Conservation (phyloP, 2,888 invertebrate species). For the Parasteatoda lunata region DNA sequence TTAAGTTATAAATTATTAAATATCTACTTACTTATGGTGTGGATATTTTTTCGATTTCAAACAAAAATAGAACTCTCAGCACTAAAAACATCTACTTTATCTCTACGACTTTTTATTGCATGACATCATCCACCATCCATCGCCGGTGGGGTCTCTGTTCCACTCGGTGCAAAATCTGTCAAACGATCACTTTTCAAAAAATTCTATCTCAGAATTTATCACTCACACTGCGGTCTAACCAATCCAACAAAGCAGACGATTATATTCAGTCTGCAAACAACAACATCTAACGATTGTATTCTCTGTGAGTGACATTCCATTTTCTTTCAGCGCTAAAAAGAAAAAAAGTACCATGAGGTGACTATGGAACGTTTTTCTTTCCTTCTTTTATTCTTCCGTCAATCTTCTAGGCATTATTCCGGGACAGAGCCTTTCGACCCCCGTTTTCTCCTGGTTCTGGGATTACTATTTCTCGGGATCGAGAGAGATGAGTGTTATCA, state of each 20-base stretch:
- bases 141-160: neutral
- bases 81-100: slow-evolving; percentile 17
- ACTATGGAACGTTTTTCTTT: neutral
- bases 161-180: slow-evolving; percentile 1
- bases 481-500: slow-evolving; percentile 28
- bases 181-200: slow-evolving; percentile 14
- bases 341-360: neutral
- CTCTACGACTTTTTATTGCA: neutral
- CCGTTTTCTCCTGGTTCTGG: slow-evolving; percentile 4
- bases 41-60: no score
- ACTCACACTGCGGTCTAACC: neutral
- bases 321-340: neutral
- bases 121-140: slow-evolving; percentile 62
- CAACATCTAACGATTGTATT: slow-evolving; percentile 8
- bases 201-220: slow-evolving; percentile 5
- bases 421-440: neutral
- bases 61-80: no score
- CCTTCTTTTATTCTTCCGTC: slow-evolving; percentile 17
- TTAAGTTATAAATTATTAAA: no score
- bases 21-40: no score
- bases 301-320: slow-evolving; percentile 33
- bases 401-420: neutral
- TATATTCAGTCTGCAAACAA: neutral
- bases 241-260: slow-evolving; percentile 19
- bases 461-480: neutral